Evolutionary conservation across 2,113 vertebrate genomes (phyloP), one percentile per base, ranked within the genome.

Genomic region (Dromas ardeola): DNA sequence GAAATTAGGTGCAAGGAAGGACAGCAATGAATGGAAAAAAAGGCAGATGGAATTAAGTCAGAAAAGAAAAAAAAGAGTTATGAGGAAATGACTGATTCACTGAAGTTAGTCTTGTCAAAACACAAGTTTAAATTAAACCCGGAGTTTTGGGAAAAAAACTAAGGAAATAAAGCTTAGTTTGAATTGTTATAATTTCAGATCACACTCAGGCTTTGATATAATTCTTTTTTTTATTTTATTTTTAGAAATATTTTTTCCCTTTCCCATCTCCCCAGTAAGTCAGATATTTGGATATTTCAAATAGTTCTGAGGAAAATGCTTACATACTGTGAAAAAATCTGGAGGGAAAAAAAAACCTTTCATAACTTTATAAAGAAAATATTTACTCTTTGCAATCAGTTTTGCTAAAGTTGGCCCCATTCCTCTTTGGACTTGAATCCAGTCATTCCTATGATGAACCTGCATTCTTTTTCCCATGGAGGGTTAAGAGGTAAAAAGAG

Each of bases 301-400:
- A 34, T 2, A 55, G 15, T 42, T 77, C 15, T 77, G 7, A 67
- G 4, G 7, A 67, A 72, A 84, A 76, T 5, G 7, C 13, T 70
- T 59, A 32, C 1, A 1, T 3, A 22, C 4, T 71, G 16, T 55
- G 25, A 61, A 91, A 91, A 88, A 50, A 26, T 61, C 8, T 47
- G 4, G 5, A 56, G 2, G 3, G 3, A 21, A 56, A 52, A 61
- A 20, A 9, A 4, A 2, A 25, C 2, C 1, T 71, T 74, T 80
- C 21, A 42, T 15, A 66, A 84, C 0, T 26, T 71, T 9, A 19
- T 45, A 29, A 50, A 36, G 40, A 93, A 55, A 70, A 49, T 32
- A 49, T 27, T 72, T 9, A 14, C 1, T 43, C 27, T 49, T 83
- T 91, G 12, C 7, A 59, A 25, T 43, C 4, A 14, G 4, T 55